phyloP scores from a whole-genome alignment of 2,888 invertebrate genomes.

The Eupithecia subumbrata region DNA sequence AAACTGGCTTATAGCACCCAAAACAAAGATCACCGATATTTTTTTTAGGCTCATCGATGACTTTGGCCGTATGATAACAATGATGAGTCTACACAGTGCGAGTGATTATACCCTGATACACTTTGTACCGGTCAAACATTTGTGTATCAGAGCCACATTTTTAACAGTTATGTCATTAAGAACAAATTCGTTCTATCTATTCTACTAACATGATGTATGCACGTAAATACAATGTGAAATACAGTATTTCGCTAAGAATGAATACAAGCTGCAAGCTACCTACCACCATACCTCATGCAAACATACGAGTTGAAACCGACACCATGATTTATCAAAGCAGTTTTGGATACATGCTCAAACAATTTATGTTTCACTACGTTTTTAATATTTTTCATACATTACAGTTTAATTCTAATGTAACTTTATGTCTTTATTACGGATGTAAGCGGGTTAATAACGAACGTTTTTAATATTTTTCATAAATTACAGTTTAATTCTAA shows the following conservation, averaged over 20 bases:
- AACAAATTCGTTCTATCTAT: not conserved
- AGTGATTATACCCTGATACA: slow-evolving; percentile 5
- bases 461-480: not conserved
- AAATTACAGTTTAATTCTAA: not conserved
- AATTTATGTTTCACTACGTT: not conserved
- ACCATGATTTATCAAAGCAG: not conserved
- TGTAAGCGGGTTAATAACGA: no score
- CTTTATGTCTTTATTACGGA: not conserved
- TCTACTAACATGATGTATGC: not conserved
- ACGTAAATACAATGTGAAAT: not conserved
- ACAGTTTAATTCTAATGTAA: not conserved
- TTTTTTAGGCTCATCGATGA: not conserved
- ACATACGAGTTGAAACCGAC: not conserved
- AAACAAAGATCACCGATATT: not conserved
- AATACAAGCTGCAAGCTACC: slow-evolving; percentile 1
- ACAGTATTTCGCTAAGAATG: not conserved
- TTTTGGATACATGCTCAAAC: not conserved
- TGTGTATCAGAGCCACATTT: not conserved
- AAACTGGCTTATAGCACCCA: not conserved
- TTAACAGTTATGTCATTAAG: not conserved
- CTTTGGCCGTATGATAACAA: not conserved
- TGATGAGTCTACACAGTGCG: not conserved
- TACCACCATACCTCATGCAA: not conserved
- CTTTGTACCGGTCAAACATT: slow-evolving; percentile 7
- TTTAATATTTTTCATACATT: not conserved